Base-by-base conservation (phyloP, 2,888 invertebrate genomes). In the Drosophila picticornis region DNA sequence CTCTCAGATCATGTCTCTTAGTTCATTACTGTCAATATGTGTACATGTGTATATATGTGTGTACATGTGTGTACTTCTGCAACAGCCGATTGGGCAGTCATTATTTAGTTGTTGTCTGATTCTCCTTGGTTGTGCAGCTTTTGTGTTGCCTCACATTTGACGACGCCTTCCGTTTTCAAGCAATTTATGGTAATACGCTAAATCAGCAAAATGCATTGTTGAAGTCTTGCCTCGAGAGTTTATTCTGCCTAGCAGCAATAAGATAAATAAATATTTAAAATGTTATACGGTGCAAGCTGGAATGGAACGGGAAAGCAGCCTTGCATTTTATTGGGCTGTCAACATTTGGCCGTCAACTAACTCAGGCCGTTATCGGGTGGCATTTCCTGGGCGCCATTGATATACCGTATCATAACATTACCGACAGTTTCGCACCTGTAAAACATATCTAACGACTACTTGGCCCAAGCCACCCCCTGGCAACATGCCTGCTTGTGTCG, bases 341-440 rank as follows among this genome's bases (percentile, higher is more conserved):
- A 58, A 31, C 58, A 69, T 63, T 53, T 58, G 57, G 59, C 70
- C 57, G 34, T 51, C 36, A 32, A 50, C 22, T 53, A 61, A 63
- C 43, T 58, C 58, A 46, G 27, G 11, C n/a, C 34, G 19, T 29
- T 48, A 10, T 38, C 40, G 69, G 52, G 11, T 53, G 48, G 46
- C 38, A 40, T 55, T 63, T 56, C 66, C 67, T 43, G 27, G 29
- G 32, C 43, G 31, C 51, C 62, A 34, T 27, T 62, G 57, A 32
- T 48, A 36, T 50, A 65, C 27, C 48, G 48, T 65, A 58, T 64
- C 77, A 72, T 68, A 80, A 63, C 68, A 72, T 72, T 65, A 80
- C 78, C 76, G 80, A 76, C 78, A 78, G 72, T 80, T 78, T 78
- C 77, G 80, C 78, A 78, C 80, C 78, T 78, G 80, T 72, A 76